Evolutionary conservation across 1,140 invertebrate species (phyloP).

Genomic region (Anastatus disparis): DNA sequence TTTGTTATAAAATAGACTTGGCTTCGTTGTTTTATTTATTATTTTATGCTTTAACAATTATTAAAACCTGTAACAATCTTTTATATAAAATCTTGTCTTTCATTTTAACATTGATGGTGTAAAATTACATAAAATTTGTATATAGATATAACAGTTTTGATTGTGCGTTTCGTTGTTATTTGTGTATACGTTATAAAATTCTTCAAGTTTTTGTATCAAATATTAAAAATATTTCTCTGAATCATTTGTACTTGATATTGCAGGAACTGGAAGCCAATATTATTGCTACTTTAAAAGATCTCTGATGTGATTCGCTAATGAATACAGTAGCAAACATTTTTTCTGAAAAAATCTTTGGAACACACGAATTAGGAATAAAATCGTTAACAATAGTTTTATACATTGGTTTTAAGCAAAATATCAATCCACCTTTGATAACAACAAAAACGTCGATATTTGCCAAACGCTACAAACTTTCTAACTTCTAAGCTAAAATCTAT

Average conservation of each 20-base stretch:
- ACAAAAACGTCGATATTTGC: constrained; percentile 3
- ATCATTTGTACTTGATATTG: constrained; percentile 4
- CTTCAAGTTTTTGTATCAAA: constrained; percentile 4
- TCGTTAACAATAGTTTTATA: constrained; percentile 13
- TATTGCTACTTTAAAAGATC: neutral
- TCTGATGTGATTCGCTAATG: constrained; percentile 3
- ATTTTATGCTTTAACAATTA: neutral
- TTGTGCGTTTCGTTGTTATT: constrained; percentile 7
- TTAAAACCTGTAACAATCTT: neutral
- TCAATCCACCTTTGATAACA: constrained; percentile 5
- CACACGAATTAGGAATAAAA: constrained; percentile 6
- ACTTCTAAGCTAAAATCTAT: constrained; percentile 3
- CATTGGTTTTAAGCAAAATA: constrained; percentile 2
- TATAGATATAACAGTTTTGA: neutral
- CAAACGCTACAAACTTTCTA: constrained; percentile 2
- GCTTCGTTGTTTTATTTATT: constrained; percentile 1
- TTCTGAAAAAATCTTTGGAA: constrained; percentile 26
- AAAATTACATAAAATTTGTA: constrained; percentile 7
- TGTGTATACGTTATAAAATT: constrained; percentile 14
- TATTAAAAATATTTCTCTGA: constrained; percentile 10
- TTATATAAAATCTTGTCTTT: neutral
- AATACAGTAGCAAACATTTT: constrained; percentile 12
- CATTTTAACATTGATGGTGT: neutral
- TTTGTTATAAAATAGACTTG: neutral
- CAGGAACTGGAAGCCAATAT: constrained; percentile 7